phyloP scores from a whole-genome alignment of 2,888 invertebrate species.

The Drosophila neotestacea region DNA sequence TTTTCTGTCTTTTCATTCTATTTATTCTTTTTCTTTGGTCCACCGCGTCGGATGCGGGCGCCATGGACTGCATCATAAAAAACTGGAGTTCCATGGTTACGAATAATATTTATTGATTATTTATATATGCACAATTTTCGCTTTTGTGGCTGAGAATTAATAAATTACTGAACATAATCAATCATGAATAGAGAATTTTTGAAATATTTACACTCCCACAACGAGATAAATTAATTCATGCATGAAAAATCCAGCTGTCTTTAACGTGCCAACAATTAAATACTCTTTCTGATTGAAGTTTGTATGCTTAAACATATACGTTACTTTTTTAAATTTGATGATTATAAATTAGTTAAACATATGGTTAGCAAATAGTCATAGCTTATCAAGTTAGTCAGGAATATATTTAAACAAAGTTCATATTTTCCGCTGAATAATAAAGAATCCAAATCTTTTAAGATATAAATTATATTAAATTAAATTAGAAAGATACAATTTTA shows the following conservation, averaged over 20 bases:
- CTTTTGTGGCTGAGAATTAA: conserved; percentile 50
- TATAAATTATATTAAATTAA: too few species aligned
- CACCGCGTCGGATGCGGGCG: conserved; percentile 64
- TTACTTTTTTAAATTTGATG: too few species aligned
- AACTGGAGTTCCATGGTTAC: conserved; percentile 23
- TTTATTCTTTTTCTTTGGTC: conserved; percentile 1
- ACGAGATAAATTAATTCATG: background rate
- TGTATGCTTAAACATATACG: background rate
- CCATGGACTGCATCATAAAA: conserved; percentile 19
- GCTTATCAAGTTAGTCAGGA: too few species aligned
- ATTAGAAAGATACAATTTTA: too few species aligned
- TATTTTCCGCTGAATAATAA: too few species aligned
- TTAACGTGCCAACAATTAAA: background rate
- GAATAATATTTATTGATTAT: conserved; percentile 47
- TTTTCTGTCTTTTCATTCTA: conserved; percentile 13
- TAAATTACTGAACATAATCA: conserved; percentile 63
- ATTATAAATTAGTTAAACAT: too few species aligned
- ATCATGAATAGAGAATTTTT: conserved; percentile 43
- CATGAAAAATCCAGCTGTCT: background rate
- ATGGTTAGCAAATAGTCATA: too few species aligned
- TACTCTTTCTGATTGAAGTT: background rate
- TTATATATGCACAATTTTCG: conserved; percentile 44
- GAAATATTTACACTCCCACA: conserved; percentile 7
- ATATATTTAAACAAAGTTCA: too few species aligned
- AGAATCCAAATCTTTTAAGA: too few species aligned